Conservation (phyloP, 2,888 invertebrate species). For the Onthophagus sagittarius region DNA sequence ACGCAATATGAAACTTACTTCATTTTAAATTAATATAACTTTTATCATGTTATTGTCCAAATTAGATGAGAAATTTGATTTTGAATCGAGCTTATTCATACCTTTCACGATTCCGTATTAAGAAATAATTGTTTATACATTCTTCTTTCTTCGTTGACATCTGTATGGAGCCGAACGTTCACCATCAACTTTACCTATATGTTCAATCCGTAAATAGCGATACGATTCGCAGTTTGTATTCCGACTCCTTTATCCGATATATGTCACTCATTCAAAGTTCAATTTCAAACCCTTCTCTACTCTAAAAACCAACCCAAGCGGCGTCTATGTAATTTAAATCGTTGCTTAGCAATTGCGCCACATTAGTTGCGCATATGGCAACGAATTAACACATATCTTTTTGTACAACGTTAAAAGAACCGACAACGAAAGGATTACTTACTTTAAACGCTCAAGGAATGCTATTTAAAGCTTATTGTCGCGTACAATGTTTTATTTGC, state of each 20-base stretch:
- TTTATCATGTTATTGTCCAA: neutral
- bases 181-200: neutral
- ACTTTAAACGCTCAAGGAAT: neutral
- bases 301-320: neutral
- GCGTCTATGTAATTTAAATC: neutral
- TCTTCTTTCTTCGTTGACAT: neutral
- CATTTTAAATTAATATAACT: neutral
- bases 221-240: neutral
- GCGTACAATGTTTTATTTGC: neutral
- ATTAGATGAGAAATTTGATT: neutral
- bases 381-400: neutral
- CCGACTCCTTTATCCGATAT: neutral
- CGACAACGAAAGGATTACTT: neutral
- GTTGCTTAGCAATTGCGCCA: neutral
- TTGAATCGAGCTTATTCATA: neutral
- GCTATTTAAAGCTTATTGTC: neutral
- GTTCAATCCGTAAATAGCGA: neutral
- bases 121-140: neutral
- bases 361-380: neutral
- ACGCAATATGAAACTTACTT: neutral
- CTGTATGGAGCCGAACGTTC: neutral
- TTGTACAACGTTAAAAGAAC: neutral
- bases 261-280: neutral
- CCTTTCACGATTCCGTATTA: neutral
- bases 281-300: neutral